phyloP scores from a whole-genome alignment of 2,888 invertebrate species.

The Odontothrips loti region DNA sequence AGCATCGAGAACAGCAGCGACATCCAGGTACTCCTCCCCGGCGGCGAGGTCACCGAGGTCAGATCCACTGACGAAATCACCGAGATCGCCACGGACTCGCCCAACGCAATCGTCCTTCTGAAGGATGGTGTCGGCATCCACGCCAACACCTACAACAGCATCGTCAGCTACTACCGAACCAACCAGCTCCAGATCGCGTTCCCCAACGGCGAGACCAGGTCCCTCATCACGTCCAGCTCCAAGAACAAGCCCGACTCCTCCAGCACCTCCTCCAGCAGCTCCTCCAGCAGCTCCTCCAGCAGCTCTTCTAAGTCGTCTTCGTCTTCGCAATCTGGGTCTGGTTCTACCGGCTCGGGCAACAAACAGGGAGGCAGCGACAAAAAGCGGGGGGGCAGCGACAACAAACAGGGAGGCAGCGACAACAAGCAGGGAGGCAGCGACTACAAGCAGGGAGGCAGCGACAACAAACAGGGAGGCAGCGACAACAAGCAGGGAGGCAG shows the following conservation, averaged over 20 bases:
- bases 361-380: not conserved
- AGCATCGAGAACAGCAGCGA: not conserved
- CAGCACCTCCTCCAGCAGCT: not conserved
- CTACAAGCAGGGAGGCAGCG: not conserved
- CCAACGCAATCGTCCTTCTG: not conserved
- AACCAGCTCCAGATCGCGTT: conserved; percentile 6
- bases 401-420: not conserved
- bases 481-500: not conserved
- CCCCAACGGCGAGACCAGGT: not conserved
- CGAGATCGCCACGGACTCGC: not conserved
- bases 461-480: not conserved
- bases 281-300: not conserved
- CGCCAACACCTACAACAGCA: not conserved
- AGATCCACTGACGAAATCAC: not conserved
- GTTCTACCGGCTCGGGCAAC: not conserved
- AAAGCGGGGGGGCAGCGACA: not conserved
- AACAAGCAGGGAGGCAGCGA: not conserved
- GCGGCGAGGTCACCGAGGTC: not conserved
- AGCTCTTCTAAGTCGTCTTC: not conserved
- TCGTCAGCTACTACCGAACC: not conserved
- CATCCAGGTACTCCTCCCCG: not conserved
- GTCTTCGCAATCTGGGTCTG: not conserved
- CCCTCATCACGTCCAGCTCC: conserved; percentile 7
- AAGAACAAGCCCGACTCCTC: not conserved
- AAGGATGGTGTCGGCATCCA: not conserved